Percentiles rank a stretch among this genome's conserved stretches.
Evolutionary conservation across 53 echinoderm and acorn worm species (phyloP).

Genomic region (Mesocentrotus franciscanus): DNA sequence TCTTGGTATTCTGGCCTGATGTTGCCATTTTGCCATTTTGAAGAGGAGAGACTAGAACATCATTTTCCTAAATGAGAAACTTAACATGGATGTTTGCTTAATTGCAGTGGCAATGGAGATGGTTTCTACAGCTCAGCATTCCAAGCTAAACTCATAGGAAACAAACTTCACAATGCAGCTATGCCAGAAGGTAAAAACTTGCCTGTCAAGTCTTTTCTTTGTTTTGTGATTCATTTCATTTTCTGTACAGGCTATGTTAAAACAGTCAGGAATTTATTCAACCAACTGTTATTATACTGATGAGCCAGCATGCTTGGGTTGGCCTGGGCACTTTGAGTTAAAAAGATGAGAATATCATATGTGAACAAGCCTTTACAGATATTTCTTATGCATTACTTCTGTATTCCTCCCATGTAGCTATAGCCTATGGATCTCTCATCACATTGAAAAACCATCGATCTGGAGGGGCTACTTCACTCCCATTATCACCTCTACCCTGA

Average conservation of each 20-base stretch:
- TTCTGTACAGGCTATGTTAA: not conserved
- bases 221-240: not conserved
- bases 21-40: too few relatives aligned
- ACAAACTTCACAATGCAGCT: conserved; percentile 87
- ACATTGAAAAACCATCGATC: conserved; percentile 90
- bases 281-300: too few relatives aligned
- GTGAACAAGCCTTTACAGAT: not conserved
- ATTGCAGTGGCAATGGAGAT: conserved; percentile 92
- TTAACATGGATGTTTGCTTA: not conserved
- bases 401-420: conserved; percentile 62
- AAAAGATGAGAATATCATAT: too few relatives aligned
- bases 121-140: conserved; percentile 93
- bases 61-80: too few relatives aligned
- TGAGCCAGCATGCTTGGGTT: too few relatives aligned
- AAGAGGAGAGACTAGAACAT: too few relatives aligned
- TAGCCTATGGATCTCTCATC: conserved; percentile 96
- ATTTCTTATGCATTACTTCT: not conserved
- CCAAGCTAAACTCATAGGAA: conserved; percentile 90
- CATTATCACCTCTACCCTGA: conserved; percentile 93
- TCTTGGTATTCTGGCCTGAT: too few relatives aligned
- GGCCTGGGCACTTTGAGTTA: too few relatives aligned
- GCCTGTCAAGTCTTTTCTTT: not conserved
- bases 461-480: conserved; percentile 83
- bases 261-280: too few relatives aligned
- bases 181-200: conserved; percentile 90